Conservation (phyloP, 1,140 invertebrate species). For the Centruroides vittatus region DNA sequence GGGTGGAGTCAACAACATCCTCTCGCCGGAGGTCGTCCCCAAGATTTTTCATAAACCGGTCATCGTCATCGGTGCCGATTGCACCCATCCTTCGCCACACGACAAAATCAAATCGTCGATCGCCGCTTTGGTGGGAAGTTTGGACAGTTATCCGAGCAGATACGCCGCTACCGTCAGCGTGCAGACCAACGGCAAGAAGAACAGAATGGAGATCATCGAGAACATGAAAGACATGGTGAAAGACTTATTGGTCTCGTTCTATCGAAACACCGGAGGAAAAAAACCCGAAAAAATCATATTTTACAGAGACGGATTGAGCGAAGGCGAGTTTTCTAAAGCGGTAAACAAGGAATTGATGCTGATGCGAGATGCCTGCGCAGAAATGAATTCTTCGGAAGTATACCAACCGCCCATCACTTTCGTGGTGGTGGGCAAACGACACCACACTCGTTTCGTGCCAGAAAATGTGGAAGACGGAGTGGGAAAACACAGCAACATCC, state of each 20-base stretch:
- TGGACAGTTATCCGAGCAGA: conserved; percentile 4
- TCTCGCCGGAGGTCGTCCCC: no score
- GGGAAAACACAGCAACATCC: conserved; percentile 44
- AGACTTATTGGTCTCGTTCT: conserved; percentile 31
- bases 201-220: conserved; percentile 7
- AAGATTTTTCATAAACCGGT: no score
- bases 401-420: conserved; percentile 15
- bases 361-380: conserved; percentile 8
- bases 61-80: no score
- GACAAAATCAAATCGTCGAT: conserved; percentile 58
- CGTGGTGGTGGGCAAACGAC: conserved; percentile 17
- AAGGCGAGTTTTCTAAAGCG: conserved; percentile 30
- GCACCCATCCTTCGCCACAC: conserved; percentile 55
- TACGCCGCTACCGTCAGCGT: conserved; percentile 10
- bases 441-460: conserved; percentile 10
- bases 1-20: no score
- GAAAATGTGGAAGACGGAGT: conserved; percentile 15
- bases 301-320: conserved; percentile 33
- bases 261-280: neutral
- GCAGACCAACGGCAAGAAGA: conserved; percentile 10
- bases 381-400: neutral
- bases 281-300: conserved; percentile 27
- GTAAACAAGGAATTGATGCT: conserved; percentile 9
- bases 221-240: conserved; percentile 52
- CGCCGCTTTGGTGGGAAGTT: conserved; percentile 42